A percentile compares a stretch with the other conserved stretches of the same genome.
phyloP scores from a whole-genome alignment of 2,113 vertebrate genomes.

The Dicentrarchus labrax region DNA sequence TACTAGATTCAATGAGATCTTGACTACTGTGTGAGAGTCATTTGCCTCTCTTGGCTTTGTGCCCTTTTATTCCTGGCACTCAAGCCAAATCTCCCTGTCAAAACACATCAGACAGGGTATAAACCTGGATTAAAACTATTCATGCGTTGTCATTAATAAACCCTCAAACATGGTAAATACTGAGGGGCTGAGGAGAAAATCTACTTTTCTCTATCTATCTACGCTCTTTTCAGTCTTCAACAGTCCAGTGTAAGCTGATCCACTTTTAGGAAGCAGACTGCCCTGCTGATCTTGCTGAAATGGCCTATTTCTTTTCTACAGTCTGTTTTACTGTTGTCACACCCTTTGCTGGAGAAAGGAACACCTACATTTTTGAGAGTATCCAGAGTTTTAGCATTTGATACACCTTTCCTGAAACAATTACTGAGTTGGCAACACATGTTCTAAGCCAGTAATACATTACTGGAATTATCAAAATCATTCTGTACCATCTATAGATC shows the following conservation, averaged over 20 bases:
- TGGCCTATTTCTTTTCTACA: conserved; percentile 62
- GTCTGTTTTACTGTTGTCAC: conserved; percentile 54
- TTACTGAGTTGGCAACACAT: not conserved
- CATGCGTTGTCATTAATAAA: conserved; percentile 55
- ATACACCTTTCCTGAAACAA: not conserved
- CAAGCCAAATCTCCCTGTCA: conserved; percentile 54
- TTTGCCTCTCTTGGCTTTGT: conserved; percentile 29
- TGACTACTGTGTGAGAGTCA: conserved; percentile 7
- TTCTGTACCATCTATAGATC: not conserved
- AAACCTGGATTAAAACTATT: conserved; percentile 64
- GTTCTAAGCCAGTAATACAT: not conserved
- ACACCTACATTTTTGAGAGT: conserved; percentile 22
- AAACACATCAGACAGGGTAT: conserved; percentile 57
- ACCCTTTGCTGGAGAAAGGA: conserved; percentile 46
- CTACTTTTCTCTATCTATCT: conserved; percentile 3
- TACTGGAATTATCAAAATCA: not conserved
- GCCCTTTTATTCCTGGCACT: conserved; percentile 39
- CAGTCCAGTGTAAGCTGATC: conserved; percentile 67
- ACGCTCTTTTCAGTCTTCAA: conserved; percentile 45
- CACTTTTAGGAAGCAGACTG: conserved; percentile 54
- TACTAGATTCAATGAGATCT: conserved; percentile 20
- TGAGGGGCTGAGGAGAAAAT: conserved; percentile 4
- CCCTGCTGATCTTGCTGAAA: conserved; percentile 63
- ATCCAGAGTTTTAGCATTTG: not conserved
- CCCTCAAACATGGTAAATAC: conserved; percentile 18